Conservation (phyloP, 1,140 invertebrate species). For the Periplaneta americana region DNA sequence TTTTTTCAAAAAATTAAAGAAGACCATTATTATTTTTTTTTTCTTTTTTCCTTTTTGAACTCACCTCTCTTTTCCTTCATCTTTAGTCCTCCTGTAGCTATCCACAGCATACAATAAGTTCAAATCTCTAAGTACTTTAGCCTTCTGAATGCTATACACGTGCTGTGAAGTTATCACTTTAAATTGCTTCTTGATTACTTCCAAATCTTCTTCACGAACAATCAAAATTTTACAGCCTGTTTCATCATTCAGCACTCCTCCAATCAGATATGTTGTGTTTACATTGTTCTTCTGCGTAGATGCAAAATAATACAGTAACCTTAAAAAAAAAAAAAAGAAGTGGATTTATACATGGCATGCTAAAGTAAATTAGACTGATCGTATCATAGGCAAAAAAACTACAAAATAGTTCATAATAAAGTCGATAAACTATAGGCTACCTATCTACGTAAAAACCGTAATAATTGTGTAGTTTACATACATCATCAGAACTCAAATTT, state of each 20-base stretch:
- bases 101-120: constrained; percentile 26
- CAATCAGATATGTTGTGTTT: constrained; percentile 33
- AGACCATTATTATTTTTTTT: no score
- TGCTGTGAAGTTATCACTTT: constrained; percentile 35
- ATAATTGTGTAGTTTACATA: no score
- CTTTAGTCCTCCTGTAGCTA: not conserved
- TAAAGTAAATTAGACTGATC: no score
- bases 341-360: no score
- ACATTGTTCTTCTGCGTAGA: constrained; percentile 28
- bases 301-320: constrained; percentile 6
- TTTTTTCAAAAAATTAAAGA: no score
- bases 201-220: constrained; percentile 30
- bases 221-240: constrained; percentile 34
- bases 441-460: no score
- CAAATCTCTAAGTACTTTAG: constrained; percentile 26
- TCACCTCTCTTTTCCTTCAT: not conserved
- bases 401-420: no score
- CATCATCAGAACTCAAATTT: no score
- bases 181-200: constrained; percentile 33
- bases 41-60: not conserved
- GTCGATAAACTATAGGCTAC: no score
- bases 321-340: no score
- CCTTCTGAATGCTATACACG: constrained; percentile 40
- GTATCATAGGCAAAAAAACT: no score
- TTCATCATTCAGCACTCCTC: constrained; percentile 32